phyloP scores from a whole-genome alignment of 1,140 invertebrate genomes.

The Sycophaga agraensis region DNA sequence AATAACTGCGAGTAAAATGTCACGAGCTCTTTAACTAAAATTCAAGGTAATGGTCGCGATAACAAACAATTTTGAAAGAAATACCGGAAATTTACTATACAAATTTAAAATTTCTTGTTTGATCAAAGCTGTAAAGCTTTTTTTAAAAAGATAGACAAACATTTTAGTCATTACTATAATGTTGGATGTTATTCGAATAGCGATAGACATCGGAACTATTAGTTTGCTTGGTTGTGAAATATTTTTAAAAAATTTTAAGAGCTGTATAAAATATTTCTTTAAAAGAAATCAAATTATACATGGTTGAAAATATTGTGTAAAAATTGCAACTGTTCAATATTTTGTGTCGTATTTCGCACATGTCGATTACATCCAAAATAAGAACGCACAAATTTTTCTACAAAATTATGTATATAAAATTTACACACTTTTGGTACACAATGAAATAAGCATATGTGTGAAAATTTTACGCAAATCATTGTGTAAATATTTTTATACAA shows the following conservation, averaged over 20 bases:
- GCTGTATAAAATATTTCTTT: neutral
- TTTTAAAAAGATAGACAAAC: neutral
- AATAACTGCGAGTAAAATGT: too few relatives aligned
- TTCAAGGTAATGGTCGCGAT: neutral
- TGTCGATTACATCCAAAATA: too few relatives aligned
- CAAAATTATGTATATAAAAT: conserved; percentile 1
- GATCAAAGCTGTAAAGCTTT: neutral
- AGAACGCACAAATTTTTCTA: too few relatives aligned
- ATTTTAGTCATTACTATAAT: too few relatives aligned
- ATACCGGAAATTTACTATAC: neutral
- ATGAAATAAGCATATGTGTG: neutral
- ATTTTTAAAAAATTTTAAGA: conserved; percentile 3
- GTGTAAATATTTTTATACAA: conserved; percentile 16
- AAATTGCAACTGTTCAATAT: neutral
- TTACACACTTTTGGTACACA: neutral
- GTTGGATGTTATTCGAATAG: too few relatives aligned
- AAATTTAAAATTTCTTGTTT: neutral
- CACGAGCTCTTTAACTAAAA: too few relatives aligned
- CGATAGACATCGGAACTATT: neutral
- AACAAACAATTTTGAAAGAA: neutral
- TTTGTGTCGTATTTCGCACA: neutral
- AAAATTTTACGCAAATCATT: conserved; percentile 2
- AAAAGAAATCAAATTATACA: neutral
- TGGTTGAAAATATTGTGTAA: too few relatives aligned
- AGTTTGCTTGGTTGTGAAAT: neutral